Evolutionary conservation across 92 coral and sea anemone species (phyloP).

Genomic region (Pocillopora meandrina): DNA sequence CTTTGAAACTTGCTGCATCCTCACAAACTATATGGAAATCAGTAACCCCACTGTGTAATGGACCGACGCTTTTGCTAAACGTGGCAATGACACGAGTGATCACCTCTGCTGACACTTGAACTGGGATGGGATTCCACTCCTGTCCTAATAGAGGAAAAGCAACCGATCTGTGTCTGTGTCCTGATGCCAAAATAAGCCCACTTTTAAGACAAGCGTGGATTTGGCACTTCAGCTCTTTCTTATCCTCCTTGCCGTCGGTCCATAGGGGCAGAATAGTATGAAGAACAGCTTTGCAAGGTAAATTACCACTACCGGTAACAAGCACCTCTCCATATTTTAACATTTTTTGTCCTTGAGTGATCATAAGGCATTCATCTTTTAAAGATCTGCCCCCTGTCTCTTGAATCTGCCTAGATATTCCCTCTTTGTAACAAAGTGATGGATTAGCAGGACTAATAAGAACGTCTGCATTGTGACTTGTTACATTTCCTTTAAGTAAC

Average conservation of each 20-base stretch:
- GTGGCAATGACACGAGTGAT: constrained; percentile 23
- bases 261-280: constrained; percentile 54
- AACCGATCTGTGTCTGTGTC: constrained; percentile 20
- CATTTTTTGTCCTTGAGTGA: background rate
- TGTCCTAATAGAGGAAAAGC: constrained; percentile 25
- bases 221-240: background rate
- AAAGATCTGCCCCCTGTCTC: constrained; percentile 57
- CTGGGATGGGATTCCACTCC: constrained; percentile 9
- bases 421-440: constrained; percentile 52
- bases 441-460: constrained; percentile 72
- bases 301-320: constrained; percentile 48
- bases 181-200: constrained; percentile 10
- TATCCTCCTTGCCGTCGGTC: background rate
- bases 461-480: constrained; percentile 57
- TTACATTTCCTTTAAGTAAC: constrained; percentile 59
- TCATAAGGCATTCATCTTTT: constrained; percentile 51
- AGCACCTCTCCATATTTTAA: constrained; percentile 46
- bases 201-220: constrained; percentile 7
- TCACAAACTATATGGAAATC: constrained; percentile 13
- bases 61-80: constrained; percentile 14
- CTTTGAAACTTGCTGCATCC: background rate
- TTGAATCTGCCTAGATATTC: constrained; percentile 53
- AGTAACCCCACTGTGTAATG: constrained; percentile 28
- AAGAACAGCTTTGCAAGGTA: constrained; percentile 34
- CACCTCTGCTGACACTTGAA: constrained; percentile 7